These are phyloP conservation scores for Bradysia coprophila DNA, from an alignment of 1,140 invertebrate species.

Conservation along the genomic window DNA sequence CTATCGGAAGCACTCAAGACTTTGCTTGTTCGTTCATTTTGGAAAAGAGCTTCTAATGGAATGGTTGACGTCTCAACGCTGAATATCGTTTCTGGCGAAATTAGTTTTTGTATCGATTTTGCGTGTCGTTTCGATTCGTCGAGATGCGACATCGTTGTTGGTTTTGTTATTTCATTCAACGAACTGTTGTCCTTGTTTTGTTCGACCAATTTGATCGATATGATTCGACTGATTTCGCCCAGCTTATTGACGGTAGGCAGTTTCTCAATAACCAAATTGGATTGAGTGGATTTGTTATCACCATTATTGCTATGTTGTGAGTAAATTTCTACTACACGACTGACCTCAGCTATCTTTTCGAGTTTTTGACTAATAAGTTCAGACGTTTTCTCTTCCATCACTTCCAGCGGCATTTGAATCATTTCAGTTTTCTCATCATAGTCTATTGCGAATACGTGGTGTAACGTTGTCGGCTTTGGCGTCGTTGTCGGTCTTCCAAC, in stretches of 20 bases:
- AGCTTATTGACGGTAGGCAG: slow-evolving; percentile 38
- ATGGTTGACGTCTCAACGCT: slow-evolving; percentile 36
- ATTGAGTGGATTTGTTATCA: slow-evolving; percentile 24
- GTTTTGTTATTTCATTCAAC: slow-evolving; percentile 10
- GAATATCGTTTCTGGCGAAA: slow-evolving; percentile 15
- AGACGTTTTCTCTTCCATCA: slow-evolving; percentile 1
- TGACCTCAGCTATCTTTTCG: slow-evolving; percentile 40
- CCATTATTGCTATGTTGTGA: slow-evolving; percentile 34
- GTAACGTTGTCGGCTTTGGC: slow-evolving; percentile 26
- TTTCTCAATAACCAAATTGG: slow-evolving; percentile 26
- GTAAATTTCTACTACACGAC: slow-evolving; percentile 40
- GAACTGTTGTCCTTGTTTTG: background rate
- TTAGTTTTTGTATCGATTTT: slow-evolving; percentile 2
- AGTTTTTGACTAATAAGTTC: slow-evolving; percentile 13
- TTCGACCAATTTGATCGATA: slow-evolving; percentile 32
- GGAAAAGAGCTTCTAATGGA: slow-evolving; percentile 37
- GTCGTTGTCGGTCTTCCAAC: slow-evolving; percentile 10
- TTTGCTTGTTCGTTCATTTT: slow-evolving; percentile 24
- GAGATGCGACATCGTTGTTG: background rate
- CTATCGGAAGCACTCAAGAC: slow-evolving; percentile 1
- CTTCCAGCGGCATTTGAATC: background rate
- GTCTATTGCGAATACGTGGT: slow-evolving; percentile 28
- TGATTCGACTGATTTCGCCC: slow-evolving; percentile 42
- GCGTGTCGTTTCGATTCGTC: no score
- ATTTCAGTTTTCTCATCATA: slow-evolving; percentile 10